phyloP scores from a whole-genome alignment of 2,797 vertebrate genomes.

The Spea hammondii region DNA sequence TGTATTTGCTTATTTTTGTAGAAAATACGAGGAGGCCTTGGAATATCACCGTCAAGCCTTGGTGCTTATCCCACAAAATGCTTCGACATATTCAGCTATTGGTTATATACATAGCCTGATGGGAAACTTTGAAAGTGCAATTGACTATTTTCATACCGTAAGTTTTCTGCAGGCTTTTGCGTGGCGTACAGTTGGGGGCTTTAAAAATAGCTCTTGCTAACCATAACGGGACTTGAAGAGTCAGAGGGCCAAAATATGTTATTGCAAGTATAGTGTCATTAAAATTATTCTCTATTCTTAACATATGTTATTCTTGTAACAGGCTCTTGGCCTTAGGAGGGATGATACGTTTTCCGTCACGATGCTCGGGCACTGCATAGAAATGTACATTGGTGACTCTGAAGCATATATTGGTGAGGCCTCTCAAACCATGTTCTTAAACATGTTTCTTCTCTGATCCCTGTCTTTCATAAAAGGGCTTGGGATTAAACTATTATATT shows the following conservation, averaged over 20 bases:
- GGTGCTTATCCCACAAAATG: slow-evolving; percentile 94
- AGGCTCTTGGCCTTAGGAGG: slow-evolving; percentile 96
- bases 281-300: neutral
- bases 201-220: neutral
- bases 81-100: slow-evolving; percentile 95
- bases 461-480: too few relatives aligned
- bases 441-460: too few relatives aligned
- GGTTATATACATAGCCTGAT: slow-evolving; percentile 97
- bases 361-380: slow-evolving; percentile 97
- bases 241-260: too few relatives aligned
- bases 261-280: too few relatives aligned
- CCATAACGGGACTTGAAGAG: too few relatives aligned
- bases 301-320: slow-evolving; percentile 10
- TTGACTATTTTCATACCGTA: slow-evolving; percentile 98
- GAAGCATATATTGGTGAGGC: slow-evolving; percentile 93
- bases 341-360: slow-evolving; percentile 98
- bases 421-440: neutral
- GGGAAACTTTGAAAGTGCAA: slow-evolving; percentile 96
- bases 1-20: slow-evolving; percentile 55
- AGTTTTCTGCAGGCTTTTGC: slow-evolving; percentile 22
- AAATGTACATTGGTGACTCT: slow-evolving; percentile 98
- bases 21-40: slow-evolving; percentile 94
- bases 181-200: neutral
- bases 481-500: neutral
- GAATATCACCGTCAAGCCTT: slow-evolving; percentile 97